phyloP scores from a whole-genome alignment of 1,140 invertebrate species.

The Mycetomoellerius zeteki region DNA sequence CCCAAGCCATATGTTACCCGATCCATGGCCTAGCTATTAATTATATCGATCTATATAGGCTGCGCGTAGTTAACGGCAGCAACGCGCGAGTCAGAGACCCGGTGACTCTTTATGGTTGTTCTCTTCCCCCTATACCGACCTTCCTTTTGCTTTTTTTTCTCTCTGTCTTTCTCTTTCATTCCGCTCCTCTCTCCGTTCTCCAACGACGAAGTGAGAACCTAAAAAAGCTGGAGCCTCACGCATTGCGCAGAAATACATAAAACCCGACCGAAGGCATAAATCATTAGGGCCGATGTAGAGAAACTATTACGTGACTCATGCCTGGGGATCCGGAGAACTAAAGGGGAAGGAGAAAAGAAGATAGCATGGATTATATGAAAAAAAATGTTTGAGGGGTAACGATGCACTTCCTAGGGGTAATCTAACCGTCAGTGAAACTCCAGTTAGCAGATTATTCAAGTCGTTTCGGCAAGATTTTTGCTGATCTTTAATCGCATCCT shows the following conservation, averaged over 20 bases:
- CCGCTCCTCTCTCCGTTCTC: constrained; percentile 47
- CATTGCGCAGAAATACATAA: constrained; percentile 85
- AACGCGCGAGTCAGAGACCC: constrained; percentile 63
- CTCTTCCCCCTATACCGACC: constrained; percentile 39
- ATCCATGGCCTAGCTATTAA: constrained; percentile 84
- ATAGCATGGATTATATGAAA: constrained; percentile 40
- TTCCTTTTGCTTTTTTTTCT: constrained; percentile 45
- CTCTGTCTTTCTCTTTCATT: constrained; percentile 62
- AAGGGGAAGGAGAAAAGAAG: constrained; percentile 46
- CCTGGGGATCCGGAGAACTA: constrained; percentile 75
- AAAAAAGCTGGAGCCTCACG: constrained; percentile 79
- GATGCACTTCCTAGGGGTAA: constrained; percentile 29
- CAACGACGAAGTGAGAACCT: constrained; percentile 81
- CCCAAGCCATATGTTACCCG: constrained; percentile 85
- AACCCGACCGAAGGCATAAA: constrained; percentile 83
- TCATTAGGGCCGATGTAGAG: constrained; percentile 83
- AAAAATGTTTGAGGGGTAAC: constrained; percentile 68
- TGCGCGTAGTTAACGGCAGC: constrained; percentile 75
- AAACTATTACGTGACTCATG: constrained; percentile 84
- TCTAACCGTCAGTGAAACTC: constrained; percentile 21
- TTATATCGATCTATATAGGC: constrained; percentile 85
- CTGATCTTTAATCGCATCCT: not conserved
- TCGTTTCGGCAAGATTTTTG: constrained; percentile 7
- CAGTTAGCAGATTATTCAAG: constrained; percentile 38
- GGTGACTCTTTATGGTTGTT: constrained; percentile 71